Percentiles rank a stretch among this genome's conserved stretches.
Conservation (phyloP, 2,888 invertebrate species). For the Eremobia ochroleuca region DNA sequence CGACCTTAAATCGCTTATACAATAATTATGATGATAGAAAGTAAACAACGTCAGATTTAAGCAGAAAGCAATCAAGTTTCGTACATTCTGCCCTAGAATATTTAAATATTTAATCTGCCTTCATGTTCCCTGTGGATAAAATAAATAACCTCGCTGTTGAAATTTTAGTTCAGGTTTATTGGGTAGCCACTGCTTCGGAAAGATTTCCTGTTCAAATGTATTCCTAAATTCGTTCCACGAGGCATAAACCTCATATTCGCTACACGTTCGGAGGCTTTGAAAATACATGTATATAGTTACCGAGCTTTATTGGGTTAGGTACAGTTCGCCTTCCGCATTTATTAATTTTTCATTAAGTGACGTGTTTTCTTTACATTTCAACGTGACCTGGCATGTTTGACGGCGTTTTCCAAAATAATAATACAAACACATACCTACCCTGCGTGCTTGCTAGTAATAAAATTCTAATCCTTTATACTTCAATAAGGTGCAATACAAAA, state of each 20-base stretch:
- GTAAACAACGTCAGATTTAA: constrained; percentile 11
- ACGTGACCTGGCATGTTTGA: constrained; percentile 58
- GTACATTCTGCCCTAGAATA: background rate
- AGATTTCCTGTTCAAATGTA: constrained; percentile 1
- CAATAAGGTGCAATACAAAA: constrained; percentile 54
- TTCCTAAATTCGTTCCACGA: background rate
- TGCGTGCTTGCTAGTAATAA: constrained; percentile 55
- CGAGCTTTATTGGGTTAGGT: constrained; percentile 35
- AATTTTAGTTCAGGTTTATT: background rate
- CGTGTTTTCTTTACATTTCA: constrained; percentile 64
- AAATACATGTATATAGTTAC: constrained; percentile 33
- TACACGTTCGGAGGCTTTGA: constrained; percentile 27
- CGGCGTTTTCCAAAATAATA: constrained; percentile 52
- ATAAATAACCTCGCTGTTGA: background rate
- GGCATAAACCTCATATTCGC: constrained; percentile 22
- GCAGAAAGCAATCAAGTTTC: background rate
- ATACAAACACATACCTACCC: constrained; percentile 43
- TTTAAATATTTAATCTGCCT: background rate
- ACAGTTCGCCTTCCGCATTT: constrained; percentile 52
- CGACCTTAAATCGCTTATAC: background rate
- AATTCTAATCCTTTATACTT: constrained; percentile 47
- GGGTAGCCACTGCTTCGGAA: background rate
- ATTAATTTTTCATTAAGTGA: constrained; percentile 60
- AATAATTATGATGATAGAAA: constrained; percentile 11
- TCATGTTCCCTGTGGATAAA: background rate